Conservation (phyloP, 2,888 invertebrate species). For the Morpho helenor region DNA sequence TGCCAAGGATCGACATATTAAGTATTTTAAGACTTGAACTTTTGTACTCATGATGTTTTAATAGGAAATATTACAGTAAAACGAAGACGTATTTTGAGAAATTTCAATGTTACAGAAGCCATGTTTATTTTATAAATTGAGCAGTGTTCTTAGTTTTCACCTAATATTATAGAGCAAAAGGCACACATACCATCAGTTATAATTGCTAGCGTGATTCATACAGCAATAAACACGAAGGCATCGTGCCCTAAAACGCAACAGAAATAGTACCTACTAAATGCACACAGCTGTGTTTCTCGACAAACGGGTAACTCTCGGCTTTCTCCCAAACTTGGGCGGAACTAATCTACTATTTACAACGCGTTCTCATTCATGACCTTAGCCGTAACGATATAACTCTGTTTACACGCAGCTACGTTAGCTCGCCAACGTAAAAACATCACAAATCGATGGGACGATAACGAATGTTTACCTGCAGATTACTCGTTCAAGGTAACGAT, state of each 20-base stretch:
- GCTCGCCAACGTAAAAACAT: slow-evolving; percentile 14
- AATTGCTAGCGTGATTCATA: slow-evolving; percentile 18
- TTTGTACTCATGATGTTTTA: too few relatives aligned
- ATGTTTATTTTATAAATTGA: too few relatives aligned
- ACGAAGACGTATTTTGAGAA: too few relatives aligned
- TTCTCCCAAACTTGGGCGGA: slow-evolving; percentile 51
- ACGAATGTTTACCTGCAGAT: slow-evolving; percentile 70
- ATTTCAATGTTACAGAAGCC: too few relatives aligned
- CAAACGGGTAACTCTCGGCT: slow-evolving; percentile 18
- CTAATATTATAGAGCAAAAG: too few relatives aligned
- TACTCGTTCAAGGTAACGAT: slow-evolving; percentile 62
- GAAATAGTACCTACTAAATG: slow-evolving; percentile 18
- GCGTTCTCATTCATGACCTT: slow-evolving; percentile 55
- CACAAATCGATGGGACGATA: slow-evolving; percentile 61
- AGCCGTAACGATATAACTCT: slow-evolving; percentile 17
- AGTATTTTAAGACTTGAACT: too few relatives aligned
- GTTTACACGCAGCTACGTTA: slow-evolving; percentile 5
- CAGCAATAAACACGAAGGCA: slow-evolving; percentile 20
- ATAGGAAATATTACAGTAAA: too few relatives aligned
- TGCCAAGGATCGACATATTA: too few relatives aligned
- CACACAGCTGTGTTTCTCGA: slow-evolving; percentile 26
- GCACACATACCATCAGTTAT: not conserved
- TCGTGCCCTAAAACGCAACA: slow-evolving; percentile 17
- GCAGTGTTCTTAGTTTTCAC: too few relatives aligned
- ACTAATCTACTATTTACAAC: slow-evolving; percentile 27